Base-by-base conservation (phyloP, 1,140 invertebrate species). In the Ceratina calcarata region DNA sequence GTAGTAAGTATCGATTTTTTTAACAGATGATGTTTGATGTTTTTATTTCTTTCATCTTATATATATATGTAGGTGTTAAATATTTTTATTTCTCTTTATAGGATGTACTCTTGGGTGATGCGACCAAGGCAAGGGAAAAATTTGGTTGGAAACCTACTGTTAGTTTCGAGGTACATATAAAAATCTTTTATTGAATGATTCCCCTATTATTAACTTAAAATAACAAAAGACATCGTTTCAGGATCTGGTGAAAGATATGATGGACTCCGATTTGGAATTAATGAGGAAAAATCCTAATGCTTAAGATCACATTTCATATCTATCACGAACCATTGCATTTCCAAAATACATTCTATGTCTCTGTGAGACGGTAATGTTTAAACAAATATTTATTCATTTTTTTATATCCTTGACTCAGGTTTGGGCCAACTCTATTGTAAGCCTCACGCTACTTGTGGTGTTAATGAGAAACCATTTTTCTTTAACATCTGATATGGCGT, bases 211-310 rank as follows among this genome's bases (percentile, higher is more conserved):
- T 2, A 37, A 12, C 55, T 76, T 60, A 24, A 75, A 73, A 66
- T 81, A 61, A 83, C 62, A n/a, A 81, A 64, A 32, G 27, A 18
- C 86, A 87, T 67, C 84, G 78, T 94, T 94, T 77, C 84, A 97
- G 95, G 94, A 96, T 87, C 94, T 99, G 32, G 98, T 99, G 0
- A 95, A 96, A 88, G 98, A 99, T 91, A 99, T 99, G 99, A 96
- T 99, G 93, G 95, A 96, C n/a, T 95, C 96, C 15, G 99, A 99
- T 94, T 94, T 99, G 12, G 94, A 95, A 79, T 93, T 99, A 24
- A 99, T 99, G 98, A 97, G 95, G 89, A 95, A 94, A 78, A 97
- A 99, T 94, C 98, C 98, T n/a, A 94, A 94, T 72, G 97, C 97
- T 78, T 98, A 94, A 94, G 24, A 58, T 22, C 8, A n/a, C n/a